phyloP scores from a whole-genome alignment of 2,888 invertebrate species.

The Hirtodrosophila histrioides region DNA sequence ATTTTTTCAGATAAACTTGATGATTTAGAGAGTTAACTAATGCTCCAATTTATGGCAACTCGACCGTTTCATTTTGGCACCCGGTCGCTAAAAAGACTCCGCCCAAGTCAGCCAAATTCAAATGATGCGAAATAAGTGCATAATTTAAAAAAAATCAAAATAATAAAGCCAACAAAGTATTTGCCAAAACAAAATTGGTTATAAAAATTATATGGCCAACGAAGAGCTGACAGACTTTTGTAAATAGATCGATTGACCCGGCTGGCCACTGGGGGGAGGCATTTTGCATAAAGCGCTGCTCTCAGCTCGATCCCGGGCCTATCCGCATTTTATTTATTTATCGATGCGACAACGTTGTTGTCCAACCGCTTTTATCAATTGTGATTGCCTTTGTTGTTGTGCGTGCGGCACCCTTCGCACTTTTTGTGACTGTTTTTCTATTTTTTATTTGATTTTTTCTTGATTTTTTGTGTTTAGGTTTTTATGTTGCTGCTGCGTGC shows the following conservation, averaged over 20 bases:
- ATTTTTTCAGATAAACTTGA: conserved; percentile 57
- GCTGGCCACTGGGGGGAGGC: conserved; percentile 28
- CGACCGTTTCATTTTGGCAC: conserved; percentile 29
- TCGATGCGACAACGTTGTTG: conserved; percentile 62
- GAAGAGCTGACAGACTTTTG: conserved; percentile 37
- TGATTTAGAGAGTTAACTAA: conserved; percentile 66
- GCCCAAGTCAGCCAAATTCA: conserved; percentile 15
- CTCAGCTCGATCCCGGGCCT: conserved; percentile 34
- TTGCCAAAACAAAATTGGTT: neutral
- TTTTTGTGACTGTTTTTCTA: conserved; percentile 33
- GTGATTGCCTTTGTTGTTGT: conserved; percentile 20
- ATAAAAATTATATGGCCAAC: conserved; percentile 4
- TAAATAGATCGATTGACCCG: conserved; percentile 66
- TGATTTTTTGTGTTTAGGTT: conserved; percentile 39
- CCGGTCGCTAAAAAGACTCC: conserved; percentile 35
- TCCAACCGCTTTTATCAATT: conserved; percentile 65
- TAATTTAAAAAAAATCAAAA: conserved; percentile 40
- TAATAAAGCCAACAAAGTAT: conserved; percentile 16
- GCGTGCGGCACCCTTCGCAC: conserved; percentile 29
- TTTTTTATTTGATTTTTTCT: conserved; percentile 4
- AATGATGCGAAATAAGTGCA: conserved; percentile 21
- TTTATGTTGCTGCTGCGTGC: conserved; percentile 74
- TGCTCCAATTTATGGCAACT: conserved; percentile 72
- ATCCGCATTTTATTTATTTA: conserved; percentile 59
- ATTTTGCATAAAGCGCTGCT: conserved; percentile 65